Percentiles rank a stretch among this genome's conserved stretches.
Conservation (phyloP, 1,140 invertebrate species). For the Pseudomyrmex pallidus region DNA sequence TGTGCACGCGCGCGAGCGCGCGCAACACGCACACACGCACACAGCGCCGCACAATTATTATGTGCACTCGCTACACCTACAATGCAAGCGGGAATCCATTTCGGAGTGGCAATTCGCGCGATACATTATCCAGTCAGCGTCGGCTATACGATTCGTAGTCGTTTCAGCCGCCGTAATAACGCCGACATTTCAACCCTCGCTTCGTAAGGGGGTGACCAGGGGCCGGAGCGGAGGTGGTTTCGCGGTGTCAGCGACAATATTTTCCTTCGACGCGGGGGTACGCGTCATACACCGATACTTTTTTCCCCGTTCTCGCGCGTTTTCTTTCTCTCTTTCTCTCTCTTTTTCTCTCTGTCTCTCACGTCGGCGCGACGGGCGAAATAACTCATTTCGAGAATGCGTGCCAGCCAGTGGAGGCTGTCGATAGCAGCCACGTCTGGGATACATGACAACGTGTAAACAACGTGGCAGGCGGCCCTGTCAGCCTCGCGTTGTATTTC, state of each 20-base stretch:
- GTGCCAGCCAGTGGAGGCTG: slow-evolving; percentile 70
- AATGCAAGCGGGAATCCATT: slow-evolving; percentile 69
- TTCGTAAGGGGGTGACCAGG: slow-evolving; percentile 62
- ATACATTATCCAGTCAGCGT: slow-evolving; percentile 74
- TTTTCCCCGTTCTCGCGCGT: slow-evolving; percentile 12
- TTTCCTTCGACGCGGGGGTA: slow-evolving; percentile 71
- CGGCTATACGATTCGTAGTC: slow-evolving; percentile 72
- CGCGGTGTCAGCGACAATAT: slow-evolving; percentile 73
- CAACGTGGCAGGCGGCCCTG: slow-evolving; percentile 66
- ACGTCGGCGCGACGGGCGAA: slow-evolving; percentile 54
- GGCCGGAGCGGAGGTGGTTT: slow-evolving; percentile 52
- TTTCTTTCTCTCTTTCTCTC: slow-evolving; percentile 17
- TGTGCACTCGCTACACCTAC: slow-evolving; percentile 65
- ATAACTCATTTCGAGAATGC: slow-evolving; percentile 77
- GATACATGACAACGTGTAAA: slow-evolving; percentile 74
- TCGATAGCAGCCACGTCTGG: slow-evolving; percentile 73
- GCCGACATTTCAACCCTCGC: slow-evolving; percentile 68
- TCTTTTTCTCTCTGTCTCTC: background rate
- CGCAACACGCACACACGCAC: background rate
- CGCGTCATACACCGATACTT: slow-evolving; percentile 67
- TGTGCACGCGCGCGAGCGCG: background rate
- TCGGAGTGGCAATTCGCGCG: slow-evolving; percentile 72
- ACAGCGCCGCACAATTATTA: slow-evolving; percentile 67
- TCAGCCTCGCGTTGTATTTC: slow-evolving; percentile 67
- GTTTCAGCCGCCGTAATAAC: slow-evolving; percentile 71